A percentile compares a stretch with the other conserved stretches of the same genome.
phyloP scores from a whole-genome alignment of 2,888 invertebrate species.

The Euphydryas editha region DNA sequence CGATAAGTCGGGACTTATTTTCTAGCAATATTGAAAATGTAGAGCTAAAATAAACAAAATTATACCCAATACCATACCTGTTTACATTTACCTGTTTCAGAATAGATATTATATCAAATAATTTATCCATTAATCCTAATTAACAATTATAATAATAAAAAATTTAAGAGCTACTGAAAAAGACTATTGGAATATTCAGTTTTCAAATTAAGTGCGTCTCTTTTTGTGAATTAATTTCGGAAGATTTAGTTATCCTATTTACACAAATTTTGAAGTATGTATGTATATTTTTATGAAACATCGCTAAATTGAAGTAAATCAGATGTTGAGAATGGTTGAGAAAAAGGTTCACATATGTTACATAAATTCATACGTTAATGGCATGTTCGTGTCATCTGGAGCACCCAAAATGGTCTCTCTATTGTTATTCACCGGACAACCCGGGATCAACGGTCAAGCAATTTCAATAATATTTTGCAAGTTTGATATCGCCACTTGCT shows the following conservation, averaged over 20 bases:
- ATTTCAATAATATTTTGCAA: constrained; percentile 44
- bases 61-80: too few relatives aligned
- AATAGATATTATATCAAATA: too few relatives aligned
- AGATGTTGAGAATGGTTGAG: constrained; percentile 14
- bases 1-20: neutral
- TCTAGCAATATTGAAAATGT: neutral
- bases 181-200: neutral
- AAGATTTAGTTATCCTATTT: too few relatives aligned
- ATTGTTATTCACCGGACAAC: constrained; percentile 72
- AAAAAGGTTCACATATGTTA: constrained; percentile 48
- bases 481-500: constrained; percentile 29
- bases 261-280: too few relatives aligned
- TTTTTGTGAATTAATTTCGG: too few relatives aligned
- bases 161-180: neutral
- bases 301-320: neutral
- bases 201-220: neutral
- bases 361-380: constrained; percentile 81
- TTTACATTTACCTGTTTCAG: too few relatives aligned
- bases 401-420: constrained; percentile 55
- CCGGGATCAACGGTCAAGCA: constrained; percentile 59
- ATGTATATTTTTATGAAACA: neutral
- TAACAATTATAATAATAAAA: neutral
- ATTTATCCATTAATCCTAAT: too few relatives aligned
- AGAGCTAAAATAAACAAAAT: neutral
- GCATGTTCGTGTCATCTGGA: constrained; percentile 62